Evolutionary conservation across 2,113 vertebrate species (phyloP), one percentile per base, ranked within the genome.

Genomic region (Burhinus oedicnemus): DNA sequence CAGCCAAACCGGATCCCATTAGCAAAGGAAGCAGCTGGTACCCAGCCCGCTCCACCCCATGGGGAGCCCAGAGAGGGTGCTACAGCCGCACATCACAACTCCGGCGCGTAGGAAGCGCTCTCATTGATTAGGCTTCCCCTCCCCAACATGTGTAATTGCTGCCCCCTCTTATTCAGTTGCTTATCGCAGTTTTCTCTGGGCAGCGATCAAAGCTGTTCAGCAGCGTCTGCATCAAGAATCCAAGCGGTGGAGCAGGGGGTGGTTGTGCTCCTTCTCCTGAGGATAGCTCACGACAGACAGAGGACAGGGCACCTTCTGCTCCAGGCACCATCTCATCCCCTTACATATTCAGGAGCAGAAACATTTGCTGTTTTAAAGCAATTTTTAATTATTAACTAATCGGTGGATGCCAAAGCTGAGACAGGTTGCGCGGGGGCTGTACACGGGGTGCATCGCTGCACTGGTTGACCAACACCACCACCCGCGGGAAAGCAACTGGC

Each of bases 371-470:
- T 20, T 82, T 68, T 55, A 65, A 71, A 93, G 14, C n/a, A 20
- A 10, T 10, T 58, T 71, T 83, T 64, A 75, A 62, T 66, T 11
- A 72, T 79, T 40, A 85, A 47, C 32, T 44, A 4, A 77, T 72
- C 52, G 27, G 26, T 32, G 77, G 38, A 27, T n/a, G 38, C 17
- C 61, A 38, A 54, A 77, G 47, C 13, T 68, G 60, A 88, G 57
- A 20, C 2, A 25, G 75, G 9, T 3, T 54, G 85, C n/a, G 8
- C 5, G 2, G 61, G 23, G 29, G 26, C 40, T 1, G 1, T 6
- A n/a, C 0, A 0, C 2, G 2, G 27, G 11, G 25, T 7, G 25
- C 14, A 12, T 9, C 0, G 0, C 40, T 22, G 25, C 1, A 1
- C 8, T 57, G 36, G 77, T 15, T 54, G 38, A 44, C 52, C 60